Evolutionary conservation across 2,113 vertebrate genomes (phyloP), one percentile per base, ranked within the genome.

Genomic region (Arenaria interpres): DNA sequence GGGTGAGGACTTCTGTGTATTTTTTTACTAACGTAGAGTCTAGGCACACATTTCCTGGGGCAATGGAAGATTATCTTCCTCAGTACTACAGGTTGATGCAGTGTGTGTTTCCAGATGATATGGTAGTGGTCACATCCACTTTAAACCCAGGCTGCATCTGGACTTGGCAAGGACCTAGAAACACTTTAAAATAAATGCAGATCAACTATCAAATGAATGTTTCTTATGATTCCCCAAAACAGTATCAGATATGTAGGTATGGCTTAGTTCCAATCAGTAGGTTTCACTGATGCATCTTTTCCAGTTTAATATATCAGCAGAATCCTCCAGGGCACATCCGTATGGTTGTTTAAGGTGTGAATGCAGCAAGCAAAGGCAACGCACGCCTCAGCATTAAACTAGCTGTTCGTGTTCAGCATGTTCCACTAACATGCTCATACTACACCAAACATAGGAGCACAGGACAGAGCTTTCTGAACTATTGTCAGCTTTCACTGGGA

Each of bases 121-220:
- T 0, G 0, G 2, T 81, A 48, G 28, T 63, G 45, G 25, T 39
- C 81, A 54, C 12, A 63, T n/a, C 54, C 22, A 45, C 37, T 69
- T 68, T 46, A 64, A 89, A 71, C 11, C 20, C 28, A 69, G 50
- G 14, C 22, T 69, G 62, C 15, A 46, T 37, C 22, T 85, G 57
- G n/a, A 48, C 69, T 59, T 57, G 50, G 23, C 41, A 85, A 67
- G 27, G n/a, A 37, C n/a, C 37, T 74, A 74, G 59, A 87, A 84
- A 25, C 15, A 53, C 72, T 89, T 83, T 21, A 48, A 76, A 83
- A 86, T 4, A 69, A 12, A 66, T 80, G 33, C 56, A 88, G 56
- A 48, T 67, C 63, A 50, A 53, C 59, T 32, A 46, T 46, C n/a
- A 89, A 88, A 75, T 43, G 11, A 50, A 18, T 59, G 24, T 63